Evolutionary conservation across 1,140 invertebrate genomes (phyloP).

Genomic region (Pararge aegeria): DNA sequence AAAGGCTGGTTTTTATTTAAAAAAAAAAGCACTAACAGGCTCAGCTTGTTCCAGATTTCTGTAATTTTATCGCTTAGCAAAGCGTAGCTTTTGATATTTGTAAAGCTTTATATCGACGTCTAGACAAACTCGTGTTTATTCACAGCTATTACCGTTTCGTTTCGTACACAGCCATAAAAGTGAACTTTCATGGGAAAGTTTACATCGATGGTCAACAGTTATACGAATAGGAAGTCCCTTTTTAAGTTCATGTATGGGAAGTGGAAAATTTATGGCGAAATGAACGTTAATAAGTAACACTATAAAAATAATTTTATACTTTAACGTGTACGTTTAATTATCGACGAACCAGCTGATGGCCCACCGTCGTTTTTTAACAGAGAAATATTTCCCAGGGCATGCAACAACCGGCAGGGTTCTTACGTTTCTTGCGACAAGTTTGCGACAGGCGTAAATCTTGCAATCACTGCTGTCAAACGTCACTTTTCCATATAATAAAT

Average conservation of each 20-base stretch:
- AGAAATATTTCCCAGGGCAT: too few relatives aligned
- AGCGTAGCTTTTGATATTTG: not conserved
- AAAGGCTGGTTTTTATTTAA: not conserved
- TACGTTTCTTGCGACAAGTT: too few relatives aligned
- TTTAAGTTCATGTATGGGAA: not conserved
- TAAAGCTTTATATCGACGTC: conserved; percentile 1
- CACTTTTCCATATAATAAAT: too few relatives aligned
- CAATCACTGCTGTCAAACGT: too few relatives aligned
- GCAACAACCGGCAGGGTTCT: too few relatives aligned
- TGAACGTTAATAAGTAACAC: not conserved
- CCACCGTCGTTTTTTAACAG: too few relatives aligned
- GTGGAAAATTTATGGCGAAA: not conserved
- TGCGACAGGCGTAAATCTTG: too few relatives aligned
- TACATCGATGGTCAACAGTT: not conserved
- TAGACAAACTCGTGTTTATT: conserved; percentile 22
- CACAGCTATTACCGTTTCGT: conserved; percentile 10
- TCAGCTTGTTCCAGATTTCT: too few relatives aligned
- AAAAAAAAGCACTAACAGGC: too few relatives aligned
- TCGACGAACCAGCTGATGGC: too few relatives aligned
- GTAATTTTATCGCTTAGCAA: not conserved
- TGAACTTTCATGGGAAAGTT: conserved; percentile 6
- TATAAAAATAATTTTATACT: too few relatives aligned
- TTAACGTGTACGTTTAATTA: too few relatives aligned
- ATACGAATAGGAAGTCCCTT: not conserved
- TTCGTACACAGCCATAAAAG: conserved; percentile 1